Evolutionary conservation across 2,888 invertebrate genomes (phyloP).

Genomic region (Palloptera scutellata): DNA sequence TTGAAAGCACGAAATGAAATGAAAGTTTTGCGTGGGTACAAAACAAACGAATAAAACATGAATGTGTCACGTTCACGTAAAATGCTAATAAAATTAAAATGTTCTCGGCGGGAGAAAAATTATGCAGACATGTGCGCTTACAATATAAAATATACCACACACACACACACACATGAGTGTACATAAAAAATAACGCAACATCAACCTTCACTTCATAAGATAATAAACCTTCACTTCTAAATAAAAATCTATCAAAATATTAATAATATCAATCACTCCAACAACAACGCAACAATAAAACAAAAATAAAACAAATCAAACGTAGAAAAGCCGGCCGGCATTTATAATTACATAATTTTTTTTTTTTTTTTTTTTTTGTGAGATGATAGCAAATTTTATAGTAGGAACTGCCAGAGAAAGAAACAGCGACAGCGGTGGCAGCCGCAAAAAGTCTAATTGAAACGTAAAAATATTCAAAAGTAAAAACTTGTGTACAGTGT

Average conservation of each 20-base stretch:
- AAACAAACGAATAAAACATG: not conserved
- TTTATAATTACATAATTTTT: not conserved
- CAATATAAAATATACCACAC: not conserved
- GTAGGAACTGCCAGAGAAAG: not conserved
- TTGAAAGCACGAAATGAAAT: too few relatives aligned
- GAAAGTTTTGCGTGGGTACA: too few relatives aligned
- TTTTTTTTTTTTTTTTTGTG: not conserved
- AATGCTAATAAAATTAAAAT: not conserved
- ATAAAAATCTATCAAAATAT: too few relatives aligned
- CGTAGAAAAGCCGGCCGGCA: constrained; percentile 25
- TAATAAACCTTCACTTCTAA: too few relatives aligned
- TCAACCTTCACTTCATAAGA: too few relatives aligned
- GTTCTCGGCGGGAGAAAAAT: not conserved
- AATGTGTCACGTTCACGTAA: not conserved
- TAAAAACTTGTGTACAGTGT: not conserved
- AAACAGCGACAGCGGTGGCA: not conserved
- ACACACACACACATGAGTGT: not conserved
- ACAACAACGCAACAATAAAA: constrained; percentile 12
- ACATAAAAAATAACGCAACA: too few relatives aligned
- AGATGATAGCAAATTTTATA: constrained; percentile 3
- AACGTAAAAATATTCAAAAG: not conserved
- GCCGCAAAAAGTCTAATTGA: not conserved
- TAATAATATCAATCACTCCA: constrained; percentile 1
- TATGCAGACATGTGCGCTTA: constrained; percentile 1
- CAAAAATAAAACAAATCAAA: not conserved